A percentile compares a stretch with the other conserved stretches of the same genome.
Evolutionary conservation across 2,797 vertebrate genomes (phyloP).

Genomic region (Mastacembelus armatus): DNA sequence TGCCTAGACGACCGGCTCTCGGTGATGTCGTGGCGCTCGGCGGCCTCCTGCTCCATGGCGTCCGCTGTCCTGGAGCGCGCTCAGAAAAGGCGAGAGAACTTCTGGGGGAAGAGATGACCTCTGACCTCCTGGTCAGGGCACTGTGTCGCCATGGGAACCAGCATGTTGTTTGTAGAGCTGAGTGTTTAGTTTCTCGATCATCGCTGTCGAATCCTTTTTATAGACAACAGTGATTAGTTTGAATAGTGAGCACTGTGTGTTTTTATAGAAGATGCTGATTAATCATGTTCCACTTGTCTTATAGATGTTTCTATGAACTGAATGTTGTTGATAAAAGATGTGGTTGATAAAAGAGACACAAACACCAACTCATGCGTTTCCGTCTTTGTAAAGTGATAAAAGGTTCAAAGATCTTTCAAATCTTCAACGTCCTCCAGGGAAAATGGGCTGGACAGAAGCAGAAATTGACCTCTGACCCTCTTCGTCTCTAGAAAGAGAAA

Average conservation of each 20-base stretch:
- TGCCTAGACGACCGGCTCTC: conserved; percentile 66
- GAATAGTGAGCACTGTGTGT: background rate
- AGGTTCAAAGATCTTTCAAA: no score
- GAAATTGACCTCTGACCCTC: no score
- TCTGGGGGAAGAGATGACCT: conserved; percentile 74
- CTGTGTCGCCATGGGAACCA: conserved; percentile 9
- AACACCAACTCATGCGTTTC: no score
- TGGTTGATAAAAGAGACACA: no score
- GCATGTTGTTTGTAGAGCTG: background rate
- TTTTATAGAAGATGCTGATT: conserved; percentile 5
- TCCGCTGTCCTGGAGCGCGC: conserved; percentile 62
- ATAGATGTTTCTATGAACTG: background rate
- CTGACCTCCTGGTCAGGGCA: background rate
- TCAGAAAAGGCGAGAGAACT: conserved; percentile 65
- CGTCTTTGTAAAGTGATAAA: no score
- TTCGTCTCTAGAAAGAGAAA: no score
- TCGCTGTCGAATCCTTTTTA: background rate
- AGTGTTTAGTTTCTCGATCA: background rate
- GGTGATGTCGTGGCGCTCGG: conserved; percentile 67
- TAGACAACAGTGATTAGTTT: background rate
- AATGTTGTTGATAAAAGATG: background rate
- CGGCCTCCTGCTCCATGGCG: conserved; percentile 63
- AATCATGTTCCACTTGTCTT: background rate
- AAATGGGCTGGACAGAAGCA: no score
- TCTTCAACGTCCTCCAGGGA: no score